These are phyloP conservation scores for Dynastes grantii DNA, from an alignment of 2,888 invertebrate species.

Conservation along the genomic window DNA sequence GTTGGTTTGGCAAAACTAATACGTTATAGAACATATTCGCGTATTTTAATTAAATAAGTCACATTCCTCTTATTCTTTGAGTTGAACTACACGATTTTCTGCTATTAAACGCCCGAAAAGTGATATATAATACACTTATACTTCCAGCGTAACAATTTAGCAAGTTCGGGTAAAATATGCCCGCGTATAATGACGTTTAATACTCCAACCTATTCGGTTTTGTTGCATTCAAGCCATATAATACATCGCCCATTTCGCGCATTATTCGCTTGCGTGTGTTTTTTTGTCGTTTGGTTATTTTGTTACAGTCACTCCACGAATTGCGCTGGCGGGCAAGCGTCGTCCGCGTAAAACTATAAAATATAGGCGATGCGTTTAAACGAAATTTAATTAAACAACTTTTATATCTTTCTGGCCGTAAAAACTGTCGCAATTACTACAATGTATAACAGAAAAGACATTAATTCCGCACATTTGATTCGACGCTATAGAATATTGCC, in stretches of 20 bases:
- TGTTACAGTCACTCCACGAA: not conserved
- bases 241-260: slow-evolving; percentile 5
- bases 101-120: too few species aligned
- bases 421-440: slow-evolving; percentile 68
- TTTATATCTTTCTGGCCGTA: slow-evolving; percentile 68
- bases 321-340: not conserved
- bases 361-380: slow-evolving; percentile 68
- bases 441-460: slow-evolving; percentile 66
- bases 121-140: too few species aligned
- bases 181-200: not conserved
- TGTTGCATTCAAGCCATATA: slow-evolving; percentile 7
- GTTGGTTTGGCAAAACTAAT: too few species aligned
- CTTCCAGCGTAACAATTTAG: too few species aligned
- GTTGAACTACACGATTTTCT: too few species aligned
- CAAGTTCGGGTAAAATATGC: not conserved
- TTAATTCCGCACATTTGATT: slow-evolving; percentile 66
- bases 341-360: slow-evolving; percentile 52
- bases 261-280: not conserved
- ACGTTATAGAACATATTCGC: too few species aligned
- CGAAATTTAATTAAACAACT: slow-evolving; percentile 71
- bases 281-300: not conserved
- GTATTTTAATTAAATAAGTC: too few species aligned
- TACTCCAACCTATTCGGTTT: slow-evolving; percentile 1
- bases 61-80: too few species aligned
- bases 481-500: slow-evolving; percentile 15